Percentiles rank a stretch among this genome's conserved stretches.
phyloP scores from a whole-genome alignment of 2,888 invertebrate species.

The Heliconius aoede region DNA sequence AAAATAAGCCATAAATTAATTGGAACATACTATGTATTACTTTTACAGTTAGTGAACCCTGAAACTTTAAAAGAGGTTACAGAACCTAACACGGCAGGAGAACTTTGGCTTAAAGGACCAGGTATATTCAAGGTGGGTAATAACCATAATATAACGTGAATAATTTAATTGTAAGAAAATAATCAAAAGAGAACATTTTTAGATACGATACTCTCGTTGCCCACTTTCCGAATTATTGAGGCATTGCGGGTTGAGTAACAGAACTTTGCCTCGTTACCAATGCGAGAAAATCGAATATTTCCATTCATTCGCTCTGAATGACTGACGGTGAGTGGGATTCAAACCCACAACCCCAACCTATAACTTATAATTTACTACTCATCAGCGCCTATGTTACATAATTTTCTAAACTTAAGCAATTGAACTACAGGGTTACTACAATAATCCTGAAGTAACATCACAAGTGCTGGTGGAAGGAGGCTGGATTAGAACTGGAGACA shows the following conservation, averaged over 20 bases:
- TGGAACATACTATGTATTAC: too few species aligned
- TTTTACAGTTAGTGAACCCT: slow-evolving; percentile 68
- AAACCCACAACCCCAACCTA: too few species aligned
- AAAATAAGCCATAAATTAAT: too few species aligned
- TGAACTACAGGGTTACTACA: slow-evolving; percentile 70
- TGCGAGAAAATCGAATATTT: too few species aligned
- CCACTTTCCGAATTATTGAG: too few species aligned
- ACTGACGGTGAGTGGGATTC: too few species aligned
- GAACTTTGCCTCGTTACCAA: too few species aligned
- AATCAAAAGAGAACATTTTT: too few species aligned
- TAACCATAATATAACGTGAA: not conserved
- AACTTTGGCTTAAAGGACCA: slow-evolving; percentile 71
- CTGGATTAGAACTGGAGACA: slow-evolving; percentile 81
- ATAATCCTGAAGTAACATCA: slow-evolving; percentile 68
- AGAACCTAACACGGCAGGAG: slow-evolving; percentile 69
- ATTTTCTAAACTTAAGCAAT: not conserved
- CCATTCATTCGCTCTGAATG: too few species aligned
- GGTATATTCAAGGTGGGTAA: slow-evolving; percentile 58
- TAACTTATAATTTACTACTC: too few species aligned
- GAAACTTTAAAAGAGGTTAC: slow-evolving; percentile 61
- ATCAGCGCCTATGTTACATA: not conserved
- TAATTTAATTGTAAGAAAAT: not conserved
- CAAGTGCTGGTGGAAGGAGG: slow-evolving; percentile 71
- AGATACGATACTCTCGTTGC: too few species aligned
- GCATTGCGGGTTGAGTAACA: too few species aligned